Evolutionary conservation across 2,888 invertebrate genomes (phyloP).

Genomic region (Phoenoteleia sp.): DNA sequence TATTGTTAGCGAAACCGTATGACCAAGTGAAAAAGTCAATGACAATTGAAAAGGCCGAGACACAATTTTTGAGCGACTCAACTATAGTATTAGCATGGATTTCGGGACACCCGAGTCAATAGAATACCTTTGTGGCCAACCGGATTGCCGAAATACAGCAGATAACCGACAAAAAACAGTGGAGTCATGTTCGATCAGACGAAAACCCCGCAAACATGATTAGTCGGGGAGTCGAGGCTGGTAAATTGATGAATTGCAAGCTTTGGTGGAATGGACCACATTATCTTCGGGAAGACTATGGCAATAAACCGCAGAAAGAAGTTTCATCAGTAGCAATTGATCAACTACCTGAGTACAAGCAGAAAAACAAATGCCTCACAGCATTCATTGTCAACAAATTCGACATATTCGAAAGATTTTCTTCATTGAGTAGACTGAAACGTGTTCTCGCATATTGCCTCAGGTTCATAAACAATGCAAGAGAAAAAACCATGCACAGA

Average conservation of each 20-base stretch:
- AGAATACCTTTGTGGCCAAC: constrained; percentile 53
- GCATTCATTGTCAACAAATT: background rate
- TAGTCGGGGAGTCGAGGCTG: background rate
- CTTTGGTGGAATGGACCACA: constrained; percentile 10
- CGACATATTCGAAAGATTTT: constrained; percentile 2
- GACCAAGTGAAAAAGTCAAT: background rate
- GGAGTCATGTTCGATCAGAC: background rate
- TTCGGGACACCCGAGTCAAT: background rate
- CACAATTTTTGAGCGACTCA: background rate
- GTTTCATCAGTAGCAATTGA: no score
- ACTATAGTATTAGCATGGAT: constrained; percentile 33
- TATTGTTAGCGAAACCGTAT: background rate
- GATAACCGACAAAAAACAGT: background rate
- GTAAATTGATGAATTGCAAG: background rate
- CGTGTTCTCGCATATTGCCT: constrained; percentile 28
- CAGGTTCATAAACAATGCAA: constrained; percentile 1
- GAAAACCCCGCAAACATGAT: constrained; percentile 1
- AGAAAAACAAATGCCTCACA: background rate
- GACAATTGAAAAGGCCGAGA: background rate
- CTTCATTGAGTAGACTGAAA: constrained; percentile 1
- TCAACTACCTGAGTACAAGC: background rate
- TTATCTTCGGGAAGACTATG: background rate
- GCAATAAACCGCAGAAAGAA: no score
- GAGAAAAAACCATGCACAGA: constrained; percentile 41
- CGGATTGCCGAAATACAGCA: constrained; percentile 8